These are phyloP conservation scores for Colletes gigas DNA, from an alignment of 1,140 invertebrate species.

Conservation along the genomic window DNA sequence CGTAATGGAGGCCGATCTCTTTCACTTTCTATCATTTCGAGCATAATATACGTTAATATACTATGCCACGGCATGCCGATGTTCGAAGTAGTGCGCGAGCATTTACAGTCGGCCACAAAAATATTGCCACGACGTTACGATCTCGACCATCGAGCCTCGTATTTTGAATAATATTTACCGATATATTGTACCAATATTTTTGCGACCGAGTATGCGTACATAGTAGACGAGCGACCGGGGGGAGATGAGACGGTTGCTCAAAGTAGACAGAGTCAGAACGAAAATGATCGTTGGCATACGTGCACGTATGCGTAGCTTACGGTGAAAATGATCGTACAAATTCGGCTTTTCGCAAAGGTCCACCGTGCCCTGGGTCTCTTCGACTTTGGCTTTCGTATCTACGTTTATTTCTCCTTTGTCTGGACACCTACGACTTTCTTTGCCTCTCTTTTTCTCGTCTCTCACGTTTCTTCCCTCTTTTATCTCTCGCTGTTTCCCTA, in stretches of 20 bases:
- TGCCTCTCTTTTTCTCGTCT: constrained; percentile 23
- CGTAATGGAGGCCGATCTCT: background rate
- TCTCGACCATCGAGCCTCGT: too few species aligned
- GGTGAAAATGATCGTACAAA: constrained; percentile 16
- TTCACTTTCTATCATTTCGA: constrained; percentile 8
- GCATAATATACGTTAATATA: background rate
- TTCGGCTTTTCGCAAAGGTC: constrained; percentile 34
- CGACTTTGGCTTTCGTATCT: constrained; percentile 56
- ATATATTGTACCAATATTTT: too few species aligned
- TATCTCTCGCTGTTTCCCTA: background rate
- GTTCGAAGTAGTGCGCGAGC: constrained; percentile 7
- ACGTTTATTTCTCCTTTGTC: constrained; percentile 47
- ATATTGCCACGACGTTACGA: too few species aligned
- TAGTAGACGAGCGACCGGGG: constrained; percentile 44
- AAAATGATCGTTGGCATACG: constrained; percentile 14
- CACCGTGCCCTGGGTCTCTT: constrained; percentile 54
- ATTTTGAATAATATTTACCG: too few species aligned
- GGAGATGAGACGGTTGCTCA: constrained; percentile 52
- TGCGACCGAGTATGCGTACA: too few species aligned
- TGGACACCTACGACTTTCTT: constrained; percentile 42
- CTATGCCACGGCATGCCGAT: constrained; percentile 18
- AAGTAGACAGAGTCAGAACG: constrained; percentile 36
- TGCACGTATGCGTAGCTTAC: background rate
- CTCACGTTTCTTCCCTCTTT: background rate
- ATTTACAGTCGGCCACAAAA: background rate